Percentiles rank a stretch among this genome's conserved stretches.
Conservation (phyloP, 2,113 vertebrate species). For the Clarias macrocephalus region DNA sequence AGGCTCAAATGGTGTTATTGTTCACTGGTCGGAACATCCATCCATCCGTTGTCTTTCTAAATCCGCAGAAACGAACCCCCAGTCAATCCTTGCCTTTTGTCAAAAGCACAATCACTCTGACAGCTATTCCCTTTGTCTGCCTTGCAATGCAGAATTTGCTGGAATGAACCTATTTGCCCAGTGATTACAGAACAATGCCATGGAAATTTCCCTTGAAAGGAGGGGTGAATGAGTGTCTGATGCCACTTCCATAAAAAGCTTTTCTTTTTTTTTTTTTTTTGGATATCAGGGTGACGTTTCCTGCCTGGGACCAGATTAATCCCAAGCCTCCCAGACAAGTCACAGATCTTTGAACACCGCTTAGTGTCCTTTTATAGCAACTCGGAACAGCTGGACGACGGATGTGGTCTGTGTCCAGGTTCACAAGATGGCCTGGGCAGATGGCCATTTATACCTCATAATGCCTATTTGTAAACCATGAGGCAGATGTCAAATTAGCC, state of each 20-base stretch:
- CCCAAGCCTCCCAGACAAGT: not conserved
- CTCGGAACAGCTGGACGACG: constrained; percentile 62
- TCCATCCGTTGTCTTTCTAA: constrained; percentile 25
- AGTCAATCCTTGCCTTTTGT: constrained; percentile 38
- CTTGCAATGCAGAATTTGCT: constrained; percentile 14
- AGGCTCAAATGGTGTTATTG: constrained; percentile 49
- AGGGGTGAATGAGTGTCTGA: constrained; percentile 1
- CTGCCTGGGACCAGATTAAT: constrained; percentile 8
- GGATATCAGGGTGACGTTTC: constrained; percentile 1
- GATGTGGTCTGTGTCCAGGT: constrained; percentile 70
- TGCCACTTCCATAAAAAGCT: constrained; percentile 22
- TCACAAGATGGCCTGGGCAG: constrained; percentile 72
- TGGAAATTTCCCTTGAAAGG: not conserved
- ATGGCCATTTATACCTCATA: constrained; percentile 76
- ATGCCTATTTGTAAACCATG: constrained; percentile 77
- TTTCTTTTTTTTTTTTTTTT: not conserved
- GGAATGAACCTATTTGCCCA: constrained; percentile 39
- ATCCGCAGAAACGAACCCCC: constrained; percentile 15
- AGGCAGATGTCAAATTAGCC: constrained; percentile 74
- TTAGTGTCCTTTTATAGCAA: constrained; percentile 22
- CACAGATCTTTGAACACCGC: not conserved
- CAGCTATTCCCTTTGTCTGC: constrained; percentile 4
- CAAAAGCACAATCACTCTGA: constrained; percentile 27
- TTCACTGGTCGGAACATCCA: constrained; percentile 25
- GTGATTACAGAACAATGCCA: constrained; percentile 38